Conservation (phyloP, 2,797 vertebrate species). For the Bovichtus variegatus region DNA sequence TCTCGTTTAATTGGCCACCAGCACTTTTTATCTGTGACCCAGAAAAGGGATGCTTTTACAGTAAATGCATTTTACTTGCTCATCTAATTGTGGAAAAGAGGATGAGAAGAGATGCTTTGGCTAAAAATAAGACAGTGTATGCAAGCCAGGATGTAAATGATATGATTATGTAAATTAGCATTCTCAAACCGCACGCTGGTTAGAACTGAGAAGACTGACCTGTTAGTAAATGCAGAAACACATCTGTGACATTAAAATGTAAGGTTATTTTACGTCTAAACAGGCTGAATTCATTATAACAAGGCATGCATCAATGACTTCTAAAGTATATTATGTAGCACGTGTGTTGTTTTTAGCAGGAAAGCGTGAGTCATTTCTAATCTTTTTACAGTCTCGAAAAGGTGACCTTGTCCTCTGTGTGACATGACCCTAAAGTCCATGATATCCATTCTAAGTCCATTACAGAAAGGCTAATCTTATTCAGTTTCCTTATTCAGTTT, state of each 20-base stretch:
- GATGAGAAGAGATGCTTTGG: constrained; percentile 39
- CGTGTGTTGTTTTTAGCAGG: neutral
- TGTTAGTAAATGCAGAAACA: constrained; percentile 20
- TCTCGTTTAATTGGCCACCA: constrained; percentile 54
- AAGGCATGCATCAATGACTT: neutral
- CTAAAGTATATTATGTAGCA: neutral
- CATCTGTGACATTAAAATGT: constrained; percentile 2
- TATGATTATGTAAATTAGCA: constrained; percentile 48
- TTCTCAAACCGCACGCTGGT: constrained; percentile 10
- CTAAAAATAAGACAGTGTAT: constrained; percentile 53
- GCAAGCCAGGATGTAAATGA: constrained; percentile 47
- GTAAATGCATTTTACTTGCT: constrained; percentile 59
- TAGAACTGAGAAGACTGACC: constrained; percentile 7
- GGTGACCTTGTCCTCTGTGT: constrained; percentile 35
- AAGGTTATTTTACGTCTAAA: neutral
- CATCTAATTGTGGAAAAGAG: constrained; percentile 47
- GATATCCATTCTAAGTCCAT: constrained; percentile 20
- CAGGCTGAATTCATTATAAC: neutral
- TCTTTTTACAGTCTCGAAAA: constrained; percentile 31
- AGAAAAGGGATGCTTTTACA: constrained; percentile 57
- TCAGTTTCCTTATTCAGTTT: constrained; percentile 2
- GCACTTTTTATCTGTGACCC: constrained; percentile 59
- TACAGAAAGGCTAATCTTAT: constrained; percentile 29
- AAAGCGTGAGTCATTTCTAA: neutral
- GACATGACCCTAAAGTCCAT: constrained; percentile 5